Evolutionary conservation across 2,888 invertebrate species (phyloP).

Genomic region (Syritta pipiens): DNA sequence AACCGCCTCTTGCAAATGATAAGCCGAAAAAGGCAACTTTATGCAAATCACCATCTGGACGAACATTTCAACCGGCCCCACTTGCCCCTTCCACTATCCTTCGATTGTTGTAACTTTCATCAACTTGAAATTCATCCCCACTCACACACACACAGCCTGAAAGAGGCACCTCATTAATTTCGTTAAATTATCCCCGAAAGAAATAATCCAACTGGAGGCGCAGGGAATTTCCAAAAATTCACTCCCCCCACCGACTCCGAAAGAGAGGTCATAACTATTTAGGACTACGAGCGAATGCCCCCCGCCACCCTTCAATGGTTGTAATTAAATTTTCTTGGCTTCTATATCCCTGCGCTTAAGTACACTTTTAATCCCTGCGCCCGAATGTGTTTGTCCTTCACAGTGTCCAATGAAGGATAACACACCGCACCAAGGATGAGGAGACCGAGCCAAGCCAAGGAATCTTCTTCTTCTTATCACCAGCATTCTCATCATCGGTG

Average conservation of each 20-base stretch:
- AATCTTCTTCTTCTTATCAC: constrained; percentile 49
- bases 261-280: constrained; percentile 65
- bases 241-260: not conserved
- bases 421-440: no score
- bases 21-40: constrained; percentile 56
- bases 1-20: constrained; percentile 23
- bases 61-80: constrained; percentile 32
- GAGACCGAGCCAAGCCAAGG: not conserved
- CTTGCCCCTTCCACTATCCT: not conserved
- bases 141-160: not conserved
- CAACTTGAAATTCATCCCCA: constrained; percentile 31
- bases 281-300: constrained; percentile 1
- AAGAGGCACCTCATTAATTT: constrained; percentile 63
- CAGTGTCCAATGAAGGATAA: constrained; percentile 38
- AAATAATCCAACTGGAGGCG: constrained; percentile 47
- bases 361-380: constrained; percentile 65
- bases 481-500: constrained; percentile 56
- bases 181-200: constrained; percentile 65
- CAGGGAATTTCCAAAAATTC: constrained; percentile 56
- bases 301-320: constrained; percentile 40
- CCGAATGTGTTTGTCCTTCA: constrained; percentile 60
- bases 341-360: constrained; percentile 60
- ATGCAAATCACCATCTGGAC: constrained; percentile 69
- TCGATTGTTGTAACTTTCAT: constrained; percentile 38
- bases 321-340: constrained; percentile 67